A percentile compares a stretch with the other conserved stretches of the same genome.
phyloP scores from a whole-genome alignment of 2,113 vertebrate species.

The Phalacrocorax brasilianus region DNA sequence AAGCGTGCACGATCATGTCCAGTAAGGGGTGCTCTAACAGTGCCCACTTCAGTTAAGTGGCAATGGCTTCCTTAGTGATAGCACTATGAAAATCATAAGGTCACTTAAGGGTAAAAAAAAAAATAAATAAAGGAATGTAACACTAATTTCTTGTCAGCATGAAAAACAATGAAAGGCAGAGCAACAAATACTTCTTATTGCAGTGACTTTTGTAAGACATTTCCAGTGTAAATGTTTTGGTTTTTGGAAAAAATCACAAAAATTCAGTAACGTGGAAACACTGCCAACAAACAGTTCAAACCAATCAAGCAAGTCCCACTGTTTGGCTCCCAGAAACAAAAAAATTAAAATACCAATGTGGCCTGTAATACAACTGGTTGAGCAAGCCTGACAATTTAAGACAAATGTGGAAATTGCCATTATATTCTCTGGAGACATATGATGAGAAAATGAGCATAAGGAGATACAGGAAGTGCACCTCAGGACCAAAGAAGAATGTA shows the following conservation, averaged over 20 bases:
- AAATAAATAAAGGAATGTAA: neutral
- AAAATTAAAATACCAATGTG: neutral
- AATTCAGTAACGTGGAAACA: neutral
- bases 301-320: neutral
- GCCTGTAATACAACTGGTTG: neutral
- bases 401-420: neutral
- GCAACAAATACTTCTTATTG: neutral
- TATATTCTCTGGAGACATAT: neutral
- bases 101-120: neutral
- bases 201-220: neutral
- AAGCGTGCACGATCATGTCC: neutral
- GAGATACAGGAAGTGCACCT: neutral
- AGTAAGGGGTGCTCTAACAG: neutral
- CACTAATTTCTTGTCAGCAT: neutral
- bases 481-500: neutral
- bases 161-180: neutral
- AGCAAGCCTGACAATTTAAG: neutral
- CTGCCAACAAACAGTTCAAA: neutral
- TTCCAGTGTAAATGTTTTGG: neutral
- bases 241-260: neutral
- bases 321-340: neutral
- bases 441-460: neutral
- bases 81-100: neutral
- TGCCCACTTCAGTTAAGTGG: neutral
- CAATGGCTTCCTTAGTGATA: neutral